Evolutionary conservation across 1,140 invertebrate species (phyloP), one percentile per base, ranked within the genome.

Genomic region (Himalopsyche phryganea): DNA sequence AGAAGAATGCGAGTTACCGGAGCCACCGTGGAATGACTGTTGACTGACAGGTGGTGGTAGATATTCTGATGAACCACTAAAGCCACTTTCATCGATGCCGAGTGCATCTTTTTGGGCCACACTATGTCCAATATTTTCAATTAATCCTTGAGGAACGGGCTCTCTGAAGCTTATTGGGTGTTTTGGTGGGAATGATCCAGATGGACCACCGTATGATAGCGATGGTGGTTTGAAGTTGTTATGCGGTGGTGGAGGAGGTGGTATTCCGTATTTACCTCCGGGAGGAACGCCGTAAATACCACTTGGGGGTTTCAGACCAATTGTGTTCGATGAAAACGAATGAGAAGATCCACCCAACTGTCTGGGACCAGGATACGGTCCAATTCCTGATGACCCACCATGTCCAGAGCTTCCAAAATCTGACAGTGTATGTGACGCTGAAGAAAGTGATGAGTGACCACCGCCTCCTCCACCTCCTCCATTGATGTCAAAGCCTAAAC

Each of bases 81-180:
- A 60, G 63, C 77, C 67, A 38, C 10, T 40, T 20, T 65, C 68
- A 45, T 80, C 73, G n/a, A 73, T 62, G 1, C 68, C 68, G 23
- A 74, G 71, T 17, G 66, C 57, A 62, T 81, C 79, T 58, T 81
- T 79, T n/a, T 82, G 78, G 47, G 76, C 77, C 0, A 79, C 79
- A 14, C 67, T 77, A 66, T 73, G 81, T 57, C 78, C 83, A 51
- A 84, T 84, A 11, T 83, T 80, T 60, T 85, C 77, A 1, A 87
- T 70, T 1, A 90, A 66, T 1, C 85, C 85, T 44, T 74, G 72
- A 2, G 88, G 87, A 1, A 89, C 82, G 1, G 83, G 80, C 20
- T 88, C 85, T 48, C 85, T 79, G 66, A 88, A 89, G 64, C 84
- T 81, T 6, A 87, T 78, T 0, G 83, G 84, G 23, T 77, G 71